Base-by-base conservation (phyloP, 2,113 vertebrate species). In the Lagopus leucura region DNA sequence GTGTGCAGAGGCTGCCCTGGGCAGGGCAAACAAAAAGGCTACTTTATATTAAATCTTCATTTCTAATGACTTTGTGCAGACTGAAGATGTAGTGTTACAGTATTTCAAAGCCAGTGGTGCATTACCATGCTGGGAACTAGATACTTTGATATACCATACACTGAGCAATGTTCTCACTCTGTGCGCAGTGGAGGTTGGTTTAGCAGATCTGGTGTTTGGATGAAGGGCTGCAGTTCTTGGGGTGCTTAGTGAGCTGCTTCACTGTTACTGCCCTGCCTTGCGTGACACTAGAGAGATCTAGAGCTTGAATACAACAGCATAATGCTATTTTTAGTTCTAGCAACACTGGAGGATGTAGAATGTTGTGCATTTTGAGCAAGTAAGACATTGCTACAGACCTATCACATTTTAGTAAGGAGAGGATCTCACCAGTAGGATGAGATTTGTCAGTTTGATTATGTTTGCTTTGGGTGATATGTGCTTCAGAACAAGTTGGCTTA, bases 1-100 rank as follows among this genome's bases (percentile, higher is more conserved):
- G 61, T 47, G 48, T 89, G 66, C 36, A 43, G 74, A 72, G 82
- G 43, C 81, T 93, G 65, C 91, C 91, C 42, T 84, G 93, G 93
- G 91, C n/a, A n/a, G n/a, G n/a, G n/a, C n/a, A n/a, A n/a, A 75
- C 73, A 84, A 86, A 74, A 47, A 38, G 2, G 18, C 57, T 82
- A 19, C 74, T 93, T 93, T 95, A 70, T 89, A 13, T 92, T 72
- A 43, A 0, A 82, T 87, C 27, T 54, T 54, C 14, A 30, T 54
- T 54, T 54, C 92, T 87, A 93, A 82, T 89, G 63, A 66, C 9
- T 89, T 72, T 89, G 17, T 83, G 54, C 1, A 2, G 63, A 36
- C 25, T 10, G 5, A 82, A 84, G 57, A 48, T 5, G 54, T 32
- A 30, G 2, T 82, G 34, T 82, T 90, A 8, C 47, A 48, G 38